These are phyloP conservation scores for Probaryconus sp. DNA, from an alignment of 1,140 invertebrate genomes.

Conservation along the genomic window DNA sequence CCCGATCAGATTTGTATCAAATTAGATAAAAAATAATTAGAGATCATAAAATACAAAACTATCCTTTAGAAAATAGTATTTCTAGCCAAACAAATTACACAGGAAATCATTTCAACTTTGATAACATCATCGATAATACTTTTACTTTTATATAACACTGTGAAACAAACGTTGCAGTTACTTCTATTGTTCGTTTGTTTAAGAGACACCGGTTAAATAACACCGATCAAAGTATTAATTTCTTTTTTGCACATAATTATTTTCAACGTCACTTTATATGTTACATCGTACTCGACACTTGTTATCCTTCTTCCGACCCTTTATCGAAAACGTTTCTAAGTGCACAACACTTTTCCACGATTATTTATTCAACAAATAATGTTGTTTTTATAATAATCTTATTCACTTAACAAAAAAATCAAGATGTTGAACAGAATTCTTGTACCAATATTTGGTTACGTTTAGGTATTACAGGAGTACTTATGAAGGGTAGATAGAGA, in stretches of 20 bases:
- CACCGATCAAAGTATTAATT: no score
- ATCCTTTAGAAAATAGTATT: constrained; percentile 21
- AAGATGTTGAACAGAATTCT: constrained; percentile 8
- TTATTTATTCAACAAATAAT: constrained; percentile 46
- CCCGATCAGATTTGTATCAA: constrained; percentile 34
- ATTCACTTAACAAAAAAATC: constrained; percentile 35
- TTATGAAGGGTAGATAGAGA: constrained; percentile 33
- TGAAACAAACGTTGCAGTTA: constrained; percentile 36
- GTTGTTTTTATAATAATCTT: constrained; percentile 42
- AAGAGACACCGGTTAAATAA: no score
- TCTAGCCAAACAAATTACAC: constrained; percentile 57
- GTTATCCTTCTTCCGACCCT: no score
- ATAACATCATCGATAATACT: constrained; percentile 23
- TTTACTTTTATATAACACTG: constrained; percentile 46
- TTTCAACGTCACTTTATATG: no score
- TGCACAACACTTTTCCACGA: constrained; percentile 8
- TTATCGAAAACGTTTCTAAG: constrained; percentile 33
- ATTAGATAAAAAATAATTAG: constrained; percentile 53
- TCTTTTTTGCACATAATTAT: no score
- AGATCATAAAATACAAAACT: constrained; percentile 27
- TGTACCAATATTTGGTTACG: constrained; percentile 53
- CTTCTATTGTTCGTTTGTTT: no score
- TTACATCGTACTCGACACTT: no score
- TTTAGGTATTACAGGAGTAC: constrained; percentile 45
- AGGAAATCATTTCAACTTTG: constrained; percentile 42